Base-by-base conservation (phyloP, 1,140 invertebrate species). In the Bombus ignitus region DNA sequence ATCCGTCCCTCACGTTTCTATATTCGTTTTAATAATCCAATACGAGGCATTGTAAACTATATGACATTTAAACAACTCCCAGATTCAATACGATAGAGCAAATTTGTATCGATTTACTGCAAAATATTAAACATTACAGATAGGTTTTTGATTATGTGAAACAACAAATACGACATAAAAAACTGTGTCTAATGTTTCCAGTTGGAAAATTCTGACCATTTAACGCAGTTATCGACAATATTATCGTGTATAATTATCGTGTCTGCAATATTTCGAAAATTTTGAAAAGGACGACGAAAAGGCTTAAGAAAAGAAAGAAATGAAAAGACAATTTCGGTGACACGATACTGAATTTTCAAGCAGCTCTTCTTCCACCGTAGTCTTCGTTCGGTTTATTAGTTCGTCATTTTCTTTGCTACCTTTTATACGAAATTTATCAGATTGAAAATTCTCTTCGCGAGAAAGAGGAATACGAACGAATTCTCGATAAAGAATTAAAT, bases 11-110 rank as follows among this genome's bases (percentile, higher is more conserved):
- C 22, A 1, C 22, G 18, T 35, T 74, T 35, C 44, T 15, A 75
- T 35, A 47, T 47, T 15, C 42, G 42, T 73, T 44, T 73, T 47
- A 73, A 73, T 73, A 73, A 73, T 44, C n/a, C 42, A 13, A 47
- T 10, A n/a, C n/a, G 25, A 73, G 22, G 8, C 15, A 47, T 73
- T 22, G 28, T 8, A 47, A 12, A 22, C 6, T 22, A 47, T 25
- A 6, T 25, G 12, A 8, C 6, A 10, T 37, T 18, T 28, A 39
- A 71, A 39, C 37, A 71, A 71, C 4, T 22, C 4, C 3, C 35
- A 28, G 10, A 37, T 70, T 39, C 68, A 6, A 70, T 12, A 39
- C 3, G 25, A 71, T 6, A 28, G 39, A 39, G 13, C 12, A 13
- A 39, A 12, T 18, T 37, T 39, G 9, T 6, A 9, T 37, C 9